Evolutionary conservation across 2,888 invertebrate species (phyloP).

Genomic region (Eurytoma californica): DNA sequence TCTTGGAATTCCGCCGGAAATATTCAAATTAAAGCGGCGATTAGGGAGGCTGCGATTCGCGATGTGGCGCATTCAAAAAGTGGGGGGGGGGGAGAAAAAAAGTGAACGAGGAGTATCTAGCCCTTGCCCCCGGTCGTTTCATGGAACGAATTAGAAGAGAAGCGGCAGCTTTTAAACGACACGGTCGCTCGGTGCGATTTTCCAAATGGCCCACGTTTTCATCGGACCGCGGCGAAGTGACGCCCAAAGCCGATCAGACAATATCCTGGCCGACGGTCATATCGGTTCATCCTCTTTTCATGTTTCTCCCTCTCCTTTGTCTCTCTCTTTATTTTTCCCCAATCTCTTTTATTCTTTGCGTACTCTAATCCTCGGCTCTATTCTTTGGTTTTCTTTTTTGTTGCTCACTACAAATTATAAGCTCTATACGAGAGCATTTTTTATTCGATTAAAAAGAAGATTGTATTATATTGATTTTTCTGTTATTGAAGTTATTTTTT

Average conservation of each 20-base stretch:
- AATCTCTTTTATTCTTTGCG: too few relatives aligned
- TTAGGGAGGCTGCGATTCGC: background rate
- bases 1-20: background rate
- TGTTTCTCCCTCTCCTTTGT: background rate
- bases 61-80: background rate
- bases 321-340: background rate
- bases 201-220: conserved; percentile 26
- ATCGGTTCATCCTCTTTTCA: conserved; percentile 17
- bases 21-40: background rate
- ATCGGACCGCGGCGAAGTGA: conserved; percentile 23
- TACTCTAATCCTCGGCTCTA: too few relatives aligned
- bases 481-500: too few relatives aligned
- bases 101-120: background rate
- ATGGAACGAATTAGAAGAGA: conserved; percentile 33
- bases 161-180: conserved; percentile 41
- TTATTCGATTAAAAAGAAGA: too few relatives aligned
- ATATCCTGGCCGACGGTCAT: conserved; percentile 42
- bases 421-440: too few relatives aligned
- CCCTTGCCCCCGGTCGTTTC: conserved; percentile 20
- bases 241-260: conserved; percentile 53
- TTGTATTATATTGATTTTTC: too few relatives aligned
- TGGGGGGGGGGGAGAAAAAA: background rate
- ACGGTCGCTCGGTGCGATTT: conserved; percentile 28
- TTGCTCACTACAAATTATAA: too few relatives aligned
- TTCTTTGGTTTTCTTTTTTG: conserved; percentile 1